Conservation (phyloP, 2,113 vertebrate genomes). For the Odobenus rosmarus region DNA sequence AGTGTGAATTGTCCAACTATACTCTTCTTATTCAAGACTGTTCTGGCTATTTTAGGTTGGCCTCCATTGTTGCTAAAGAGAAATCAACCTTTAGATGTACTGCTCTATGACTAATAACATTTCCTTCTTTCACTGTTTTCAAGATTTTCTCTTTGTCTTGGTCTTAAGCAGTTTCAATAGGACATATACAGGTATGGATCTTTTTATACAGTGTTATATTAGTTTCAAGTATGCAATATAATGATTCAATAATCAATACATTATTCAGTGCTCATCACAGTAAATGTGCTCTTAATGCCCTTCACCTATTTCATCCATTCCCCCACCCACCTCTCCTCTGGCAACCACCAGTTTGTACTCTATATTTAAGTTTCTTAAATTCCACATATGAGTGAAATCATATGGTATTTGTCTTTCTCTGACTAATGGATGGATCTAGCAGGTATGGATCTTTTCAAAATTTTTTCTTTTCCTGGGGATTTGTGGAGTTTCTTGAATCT, state of each 20-base stretch:
- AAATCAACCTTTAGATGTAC: neutral
- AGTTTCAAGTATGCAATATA: neutral
- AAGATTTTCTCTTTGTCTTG: neutral
- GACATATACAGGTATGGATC: neutral
- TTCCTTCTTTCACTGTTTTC: neutral
- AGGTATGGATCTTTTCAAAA: neutral
- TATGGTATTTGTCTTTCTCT: neutral
- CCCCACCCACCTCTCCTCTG: neutral
- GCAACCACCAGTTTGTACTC: neutral
- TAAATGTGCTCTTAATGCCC: neutral
- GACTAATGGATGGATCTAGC: neutral
- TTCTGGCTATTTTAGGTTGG: neutral
- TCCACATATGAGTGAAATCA: neutral
- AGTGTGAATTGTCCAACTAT: neutral
- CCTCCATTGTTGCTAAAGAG: neutral
- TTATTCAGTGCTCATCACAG: neutral
- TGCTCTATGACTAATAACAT: neutral
- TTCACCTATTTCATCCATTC: neutral
- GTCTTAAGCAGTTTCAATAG: neutral
- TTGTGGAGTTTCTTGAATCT: neutral
- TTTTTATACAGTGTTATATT: neutral
- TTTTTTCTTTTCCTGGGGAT: neutral
- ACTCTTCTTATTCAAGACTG: neutral
- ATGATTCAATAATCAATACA: neutral
- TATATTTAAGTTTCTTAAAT: neutral